phyloP scores from a whole-genome alignment of 2,888 invertebrate species.

The Ormia ochracea region DNA sequence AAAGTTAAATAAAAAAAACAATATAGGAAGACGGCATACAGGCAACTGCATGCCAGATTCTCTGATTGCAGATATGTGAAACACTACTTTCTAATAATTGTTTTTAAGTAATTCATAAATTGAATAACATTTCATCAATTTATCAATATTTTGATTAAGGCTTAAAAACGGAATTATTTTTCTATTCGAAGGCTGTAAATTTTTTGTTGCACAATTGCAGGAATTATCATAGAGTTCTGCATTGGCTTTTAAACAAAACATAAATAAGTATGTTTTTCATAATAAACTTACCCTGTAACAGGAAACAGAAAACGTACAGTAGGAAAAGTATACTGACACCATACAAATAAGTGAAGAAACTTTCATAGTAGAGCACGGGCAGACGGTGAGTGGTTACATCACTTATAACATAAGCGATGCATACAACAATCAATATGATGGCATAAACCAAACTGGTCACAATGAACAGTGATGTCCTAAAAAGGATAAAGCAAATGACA shows the following conservation, averaged over 20 bases:
- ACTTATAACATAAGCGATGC: slow-evolving; percentile 95
- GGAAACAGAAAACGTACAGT: slow-evolving; percentile 95
- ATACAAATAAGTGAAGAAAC: slow-evolving; percentile 95
- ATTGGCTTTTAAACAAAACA: too few relatives aligned
- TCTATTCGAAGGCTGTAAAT: too few relatives aligned
- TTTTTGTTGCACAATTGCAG: neutral
- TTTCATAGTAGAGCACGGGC: slow-evolving; percentile 95
- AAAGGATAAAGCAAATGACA: slow-evolving; percentile 47
- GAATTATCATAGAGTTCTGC: too few relatives aligned
- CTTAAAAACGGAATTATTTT: too few relatives aligned
- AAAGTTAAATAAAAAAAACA: neutral
- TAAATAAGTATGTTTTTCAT: neutral
- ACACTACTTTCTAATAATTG: too few relatives aligned
- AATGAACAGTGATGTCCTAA: slow-evolving; percentile 94
- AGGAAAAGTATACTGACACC: slow-evolving; percentile 95
- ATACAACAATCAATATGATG: slow-evolving; percentile 93
- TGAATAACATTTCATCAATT: too few relatives aligned
- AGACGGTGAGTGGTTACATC: slow-evolving; percentile 95
- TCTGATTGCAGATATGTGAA: too few relatives aligned
- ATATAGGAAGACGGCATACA: neutral
- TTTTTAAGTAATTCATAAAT: too few relatives aligned
- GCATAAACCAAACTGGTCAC: slow-evolving; percentile 97
- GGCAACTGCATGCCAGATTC: too few relatives aligned
- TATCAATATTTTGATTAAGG: too few relatives aligned
- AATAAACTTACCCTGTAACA: slow-evolving; percentile 84